Evolutionary conservation across 2,888 invertebrate genomes (phyloP).

Genomic region (Scaptomyza polygonia): DNA sequence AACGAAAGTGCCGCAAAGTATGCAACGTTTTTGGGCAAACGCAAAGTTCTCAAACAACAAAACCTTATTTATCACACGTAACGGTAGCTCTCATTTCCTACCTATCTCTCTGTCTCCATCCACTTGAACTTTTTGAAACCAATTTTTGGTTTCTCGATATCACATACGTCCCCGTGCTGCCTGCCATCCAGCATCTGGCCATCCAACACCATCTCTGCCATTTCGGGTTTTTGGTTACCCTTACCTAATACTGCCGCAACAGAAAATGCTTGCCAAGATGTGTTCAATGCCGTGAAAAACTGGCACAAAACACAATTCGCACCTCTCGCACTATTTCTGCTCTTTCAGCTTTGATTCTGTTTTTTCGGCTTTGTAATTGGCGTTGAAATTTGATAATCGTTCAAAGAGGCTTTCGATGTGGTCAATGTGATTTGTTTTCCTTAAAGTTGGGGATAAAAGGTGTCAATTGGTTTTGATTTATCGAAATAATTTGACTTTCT

Average conservation of each 20-base stretch:
- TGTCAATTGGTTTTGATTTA: background rate
- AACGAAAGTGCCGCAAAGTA: constrained; percentile 44
- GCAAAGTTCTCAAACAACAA: constrained; percentile 53
- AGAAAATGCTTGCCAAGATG: constrained; percentile 21
- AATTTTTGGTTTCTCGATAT: constrained; percentile 68
- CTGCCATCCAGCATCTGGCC: constrained; percentile 21
- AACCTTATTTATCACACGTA: constrained; percentile 75
- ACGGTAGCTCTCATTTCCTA: constrained; percentile 18
- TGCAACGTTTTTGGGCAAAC: constrained; percentile 40
- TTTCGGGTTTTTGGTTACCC: constrained; percentile 24
- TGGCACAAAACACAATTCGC: constrained; percentile 52
- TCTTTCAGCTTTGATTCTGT: constrained; percentile 31
- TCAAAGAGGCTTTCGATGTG: background rate
- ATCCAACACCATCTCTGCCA: background rate
- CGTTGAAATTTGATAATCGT: constrained; percentile 21
- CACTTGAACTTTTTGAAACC: constrained; percentile 40
- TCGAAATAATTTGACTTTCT: too few species aligned
- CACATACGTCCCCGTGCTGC: constrained; percentile 58
- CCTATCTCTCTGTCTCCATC: background rate
- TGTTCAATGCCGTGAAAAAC: constrained; percentile 42
- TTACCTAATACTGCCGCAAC: too few species aligned
- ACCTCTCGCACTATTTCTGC: constrained; percentile 43
- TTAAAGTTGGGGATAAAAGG: background rate
- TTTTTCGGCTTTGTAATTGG: constrained; percentile 16
- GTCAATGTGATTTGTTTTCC: background rate